Evolutionary conservation across 2,888 invertebrate species (phyloP), one percentile per base, ranked within the genome.

Genomic region (Cheilosia urbana): DNA sequence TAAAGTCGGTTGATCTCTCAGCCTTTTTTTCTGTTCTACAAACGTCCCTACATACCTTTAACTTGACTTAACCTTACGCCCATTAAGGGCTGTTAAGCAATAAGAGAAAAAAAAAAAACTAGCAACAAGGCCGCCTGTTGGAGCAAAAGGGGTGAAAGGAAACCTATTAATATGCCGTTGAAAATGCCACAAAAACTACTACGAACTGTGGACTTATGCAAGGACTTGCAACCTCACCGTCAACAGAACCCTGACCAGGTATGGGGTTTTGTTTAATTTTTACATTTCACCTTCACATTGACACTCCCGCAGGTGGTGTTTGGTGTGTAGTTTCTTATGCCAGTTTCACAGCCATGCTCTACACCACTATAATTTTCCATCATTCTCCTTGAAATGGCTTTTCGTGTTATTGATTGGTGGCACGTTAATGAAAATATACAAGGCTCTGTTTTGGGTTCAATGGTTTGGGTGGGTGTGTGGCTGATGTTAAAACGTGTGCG

Each of bases 261-360:
- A 30, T 30, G 27, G 21, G 27, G 34, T 42, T 63, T 13, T 13
- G 51, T 53, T 65, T 24, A 21, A 65, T 37, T 65, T 72, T 30
- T 51, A 27, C 47, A 40, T 13, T 21, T 68, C 49, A 34, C 80
- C 76, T 81, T 81, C 49, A 51, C 76, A 76, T 76, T 76, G 81
- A 81, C 81, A 76, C 81, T 81, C 76, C 75, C 69, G 13, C 51
- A 45, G 42, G 66, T 53, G 47, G 55, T 51, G 9, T n/a, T 47
- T n/a, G 17, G 2, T 49, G 49, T 19, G 3, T 11, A 3, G 13
- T 4, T 55, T 60, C 21, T 30, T 62, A 30, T 68, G 62, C 30
- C 51, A 75, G 53, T 49, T 80, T 63, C 45, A 19, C 47, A 49
- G 75, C 45, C 66, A 49, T 9, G 30, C 34, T 37, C 37, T 37